phyloP scores from a whole-genome alignment of 1,140 invertebrate genomes.

The Drosophila kohkoa region DNA sequence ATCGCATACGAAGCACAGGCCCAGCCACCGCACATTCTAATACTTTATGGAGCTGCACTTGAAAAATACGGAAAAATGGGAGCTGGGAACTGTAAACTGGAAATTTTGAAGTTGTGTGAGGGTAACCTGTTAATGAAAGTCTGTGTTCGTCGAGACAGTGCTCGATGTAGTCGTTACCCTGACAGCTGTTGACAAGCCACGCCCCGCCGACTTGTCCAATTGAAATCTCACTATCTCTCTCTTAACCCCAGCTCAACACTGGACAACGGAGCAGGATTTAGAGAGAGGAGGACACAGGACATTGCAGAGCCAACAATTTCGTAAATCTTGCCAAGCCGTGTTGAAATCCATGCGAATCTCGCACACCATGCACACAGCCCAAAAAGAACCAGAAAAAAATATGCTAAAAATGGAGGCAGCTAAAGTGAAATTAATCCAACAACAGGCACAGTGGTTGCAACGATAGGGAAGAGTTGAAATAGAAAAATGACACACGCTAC shows the following conservation, averaged over 20 bases:
- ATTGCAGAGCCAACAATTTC: conserved; percentile 19
- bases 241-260: conserved; percentile 4
- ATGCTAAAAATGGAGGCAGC: conserved; percentile 39
- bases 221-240: conserved; percentile 26
- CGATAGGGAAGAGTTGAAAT: no score
- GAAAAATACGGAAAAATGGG: no score
- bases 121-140: conserved; percentile 43
- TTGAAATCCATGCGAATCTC: conserved; percentile 47
- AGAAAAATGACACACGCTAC: no score
- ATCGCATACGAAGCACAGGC: conserved; percentile 62
- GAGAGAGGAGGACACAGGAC: background rate
- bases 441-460: conserved; percentile 23
- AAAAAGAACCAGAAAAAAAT: conserved; percentile 23
- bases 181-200: conserved; percentile 65
- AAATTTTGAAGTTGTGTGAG: conserved; percentile 16
- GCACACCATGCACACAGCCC: conserved; percentile 4
- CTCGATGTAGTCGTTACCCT: conserved; percentile 4
- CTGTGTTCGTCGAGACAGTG: conserved; percentile 16
- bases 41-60: background rate
- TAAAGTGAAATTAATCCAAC: conserved; percentile 53
- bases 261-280: background rate
- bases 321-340: conserved; percentile 53
- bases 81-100: background rate
- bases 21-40: conserved; percentile 72
- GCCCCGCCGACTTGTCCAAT: conserved; percentile 48